phyloP scores from a whole-genome alignment of 2,113 vertebrate species.

The Ifrita kowaldi region DNA sequence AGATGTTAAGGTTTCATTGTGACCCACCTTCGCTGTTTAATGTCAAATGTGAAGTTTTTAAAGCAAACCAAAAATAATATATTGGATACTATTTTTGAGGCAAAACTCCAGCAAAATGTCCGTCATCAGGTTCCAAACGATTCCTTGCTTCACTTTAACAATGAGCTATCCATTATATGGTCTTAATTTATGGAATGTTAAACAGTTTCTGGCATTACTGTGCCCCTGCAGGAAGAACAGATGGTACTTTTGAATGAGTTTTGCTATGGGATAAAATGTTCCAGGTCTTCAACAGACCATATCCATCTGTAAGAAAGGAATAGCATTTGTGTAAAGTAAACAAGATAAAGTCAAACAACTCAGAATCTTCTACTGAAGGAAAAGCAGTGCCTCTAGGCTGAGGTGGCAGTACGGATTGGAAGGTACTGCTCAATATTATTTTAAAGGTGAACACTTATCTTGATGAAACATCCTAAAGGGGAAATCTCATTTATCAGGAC shows the following conservation, averaged over 20 bases:
- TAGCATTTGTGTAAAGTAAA: constrained; percentile 24
- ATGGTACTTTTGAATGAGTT: constrained; percentile 57
- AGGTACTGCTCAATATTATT: not conserved
- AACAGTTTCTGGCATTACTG: constrained; percentile 43
- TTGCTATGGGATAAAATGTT: constrained; percentile 49
- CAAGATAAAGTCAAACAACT: not conserved
- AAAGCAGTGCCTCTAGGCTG: not conserved
- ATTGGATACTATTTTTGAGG: constrained; percentile 8
- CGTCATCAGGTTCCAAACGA: not conserved
- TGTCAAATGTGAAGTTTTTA: not conserved
- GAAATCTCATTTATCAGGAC: not conserved
- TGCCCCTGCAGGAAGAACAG: constrained; percentile 62
- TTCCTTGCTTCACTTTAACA: constrained; percentile 6
- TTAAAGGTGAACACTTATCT: not conserved
- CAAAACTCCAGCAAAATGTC: not conserved
- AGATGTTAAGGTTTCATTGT: not conserved
- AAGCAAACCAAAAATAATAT: not conserved
- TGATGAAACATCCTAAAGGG: not conserved
- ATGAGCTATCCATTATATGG: constrained; percentile 14
- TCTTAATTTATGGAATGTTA: constrained; percentile 58
- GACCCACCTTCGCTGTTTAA: not conserved
- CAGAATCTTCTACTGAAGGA: not conserved
- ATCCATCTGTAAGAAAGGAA: constrained; percentile 44
- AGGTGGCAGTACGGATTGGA: not conserved
- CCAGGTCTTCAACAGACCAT: constrained; percentile 44